Evolutionary conservation across 1,140 invertebrate species (phyloP).

Genomic region (Arion vulgaris): DNA sequence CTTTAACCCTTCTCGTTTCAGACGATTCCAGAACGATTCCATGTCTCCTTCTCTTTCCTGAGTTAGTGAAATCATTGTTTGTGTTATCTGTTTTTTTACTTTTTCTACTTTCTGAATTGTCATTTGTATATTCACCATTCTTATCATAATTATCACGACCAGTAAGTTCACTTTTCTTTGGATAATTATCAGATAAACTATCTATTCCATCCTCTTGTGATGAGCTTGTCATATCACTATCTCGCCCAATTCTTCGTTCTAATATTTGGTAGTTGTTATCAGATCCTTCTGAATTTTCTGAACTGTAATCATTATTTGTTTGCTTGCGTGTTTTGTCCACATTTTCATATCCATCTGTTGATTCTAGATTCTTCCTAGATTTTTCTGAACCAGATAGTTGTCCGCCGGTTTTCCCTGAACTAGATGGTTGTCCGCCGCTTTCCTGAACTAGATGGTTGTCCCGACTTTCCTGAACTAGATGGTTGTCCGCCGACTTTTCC

Average conservation of each 20-base stretch:
- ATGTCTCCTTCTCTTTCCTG: neutral
- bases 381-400: no score
- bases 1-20: neutral
- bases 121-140: neutral
- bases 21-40: neutral
- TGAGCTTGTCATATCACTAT: neutral
- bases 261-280: neutral
- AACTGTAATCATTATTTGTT: neutral
- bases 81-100: neutral
- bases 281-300: neutral
- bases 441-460: no score
- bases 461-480: no score
- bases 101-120: neutral
- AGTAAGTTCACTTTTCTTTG: neutral
- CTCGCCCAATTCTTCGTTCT: neutral
- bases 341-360: no score
- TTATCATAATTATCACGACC: neutral
- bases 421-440: no score
- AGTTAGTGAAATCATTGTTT: neutral
- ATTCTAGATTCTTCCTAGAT: no score
- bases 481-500: no score
- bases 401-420: no score
- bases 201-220: neutral
- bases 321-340: no score
- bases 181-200: neutral